phyloP scores from a whole-genome alignment of 2,113 vertebrate genomes.

The Ciconia stormi region DNA sequence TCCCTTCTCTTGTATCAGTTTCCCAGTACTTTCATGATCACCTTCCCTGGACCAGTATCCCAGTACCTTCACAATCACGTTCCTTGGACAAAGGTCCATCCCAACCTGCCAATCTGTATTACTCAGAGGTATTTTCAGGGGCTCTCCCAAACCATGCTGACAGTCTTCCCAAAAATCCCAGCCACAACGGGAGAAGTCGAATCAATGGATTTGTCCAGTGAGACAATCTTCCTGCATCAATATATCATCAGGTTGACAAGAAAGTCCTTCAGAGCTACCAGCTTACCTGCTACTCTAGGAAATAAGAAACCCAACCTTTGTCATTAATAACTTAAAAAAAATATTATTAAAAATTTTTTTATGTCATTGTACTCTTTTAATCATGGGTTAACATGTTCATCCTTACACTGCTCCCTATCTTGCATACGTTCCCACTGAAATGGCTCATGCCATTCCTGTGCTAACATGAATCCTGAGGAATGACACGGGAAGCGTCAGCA shows the following conservation, averaged over 20 bases:
- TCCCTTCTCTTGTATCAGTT: background rate
- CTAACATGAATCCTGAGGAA: background rate
- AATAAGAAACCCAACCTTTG: background rate
- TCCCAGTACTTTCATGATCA: fast-evolving
- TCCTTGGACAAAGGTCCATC: background rate
- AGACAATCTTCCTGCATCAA: background rate
- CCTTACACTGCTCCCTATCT: background rate
- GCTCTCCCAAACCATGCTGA: background rate
- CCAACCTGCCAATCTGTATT: background rate
- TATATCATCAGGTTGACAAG: background rate
- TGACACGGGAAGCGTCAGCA: background rate
- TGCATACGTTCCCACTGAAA: fast-evolving
- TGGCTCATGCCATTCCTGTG: fast-evolving
- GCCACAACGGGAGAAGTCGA: background rate
- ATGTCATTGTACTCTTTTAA: background rate
- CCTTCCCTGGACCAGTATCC: background rate
- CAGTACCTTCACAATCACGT: background rate
- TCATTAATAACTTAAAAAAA: background rate
- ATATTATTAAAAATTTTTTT: background rate
- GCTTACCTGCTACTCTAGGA: background rate
- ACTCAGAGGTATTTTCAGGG: background rate
- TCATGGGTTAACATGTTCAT: background rate
- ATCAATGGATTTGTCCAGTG: background rate
- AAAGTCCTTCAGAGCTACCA: background rate
- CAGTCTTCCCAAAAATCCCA: background rate